Evolutionary conservation across 2,888 invertebrate species (phyloP).

Genomic region (Chromoteleia sp.): DNA sequence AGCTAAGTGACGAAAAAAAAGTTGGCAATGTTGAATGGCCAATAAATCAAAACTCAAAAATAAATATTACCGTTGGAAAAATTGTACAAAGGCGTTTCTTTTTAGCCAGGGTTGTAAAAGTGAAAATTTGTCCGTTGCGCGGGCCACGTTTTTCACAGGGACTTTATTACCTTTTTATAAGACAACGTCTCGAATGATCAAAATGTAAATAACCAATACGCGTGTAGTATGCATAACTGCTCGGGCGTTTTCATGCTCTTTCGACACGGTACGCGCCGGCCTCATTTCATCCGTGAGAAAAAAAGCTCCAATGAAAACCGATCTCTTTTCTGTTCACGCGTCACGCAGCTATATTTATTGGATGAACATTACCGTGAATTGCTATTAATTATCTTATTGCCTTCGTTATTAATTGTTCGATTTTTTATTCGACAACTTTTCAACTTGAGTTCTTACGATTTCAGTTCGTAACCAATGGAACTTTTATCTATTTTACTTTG

Average conservation of each 20-base stretch:
- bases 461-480: too few relatives aligned
- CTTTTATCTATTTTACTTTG: too few relatives aligned
- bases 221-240: conserved; percentile 79
- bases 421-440: too few relatives aligned
- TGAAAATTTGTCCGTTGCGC: too few relatives aligned
- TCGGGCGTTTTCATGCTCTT: conserved; percentile 79
- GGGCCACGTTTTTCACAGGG: neutral
- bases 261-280: conserved; percentile 73
- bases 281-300: conserved; percentile 70
- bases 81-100: too few relatives aligned
- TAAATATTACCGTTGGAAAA: too few relatives aligned
- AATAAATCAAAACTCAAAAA: too few relatives aligned
- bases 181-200: conserved; percentile 43
- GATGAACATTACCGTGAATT: conserved; percentile 16
- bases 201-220: conserved; percentile 63
- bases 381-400: conserved; percentile 36
- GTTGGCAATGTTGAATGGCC: too few relatives aligned
- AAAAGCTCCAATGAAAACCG: conserved; percentile 63
- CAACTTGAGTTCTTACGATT: too few relatives aligned
- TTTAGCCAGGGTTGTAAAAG: conserved; percentile 37
- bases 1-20: too few relatives aligned
- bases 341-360: conserved; percentile 29
- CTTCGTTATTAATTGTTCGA: neutral
- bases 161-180: conserved; percentile 46
- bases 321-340: conserved; percentile 62